phyloP scores from a whole-genome alignment of 2,113 vertebrate species.

The Tylochromis polylepis region DNA sequence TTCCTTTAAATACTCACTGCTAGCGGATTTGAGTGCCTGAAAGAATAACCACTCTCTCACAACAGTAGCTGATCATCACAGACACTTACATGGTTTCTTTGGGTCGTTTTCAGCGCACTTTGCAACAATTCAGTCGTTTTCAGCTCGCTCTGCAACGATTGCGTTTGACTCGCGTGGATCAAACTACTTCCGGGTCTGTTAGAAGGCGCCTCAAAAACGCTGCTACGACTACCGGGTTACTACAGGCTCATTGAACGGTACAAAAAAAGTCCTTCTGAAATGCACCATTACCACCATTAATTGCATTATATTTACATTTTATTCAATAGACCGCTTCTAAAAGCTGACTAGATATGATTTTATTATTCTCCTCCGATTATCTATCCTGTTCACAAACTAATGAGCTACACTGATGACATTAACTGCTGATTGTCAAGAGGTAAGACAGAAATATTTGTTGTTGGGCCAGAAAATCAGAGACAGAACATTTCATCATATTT shows the following conservation, averaged over 20 bases:
- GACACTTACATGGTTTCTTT: conserved; percentile 45
- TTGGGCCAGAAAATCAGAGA: not conserved
- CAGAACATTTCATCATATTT: not conserved
- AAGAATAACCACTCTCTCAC: accelerated
- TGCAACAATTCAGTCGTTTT: not conserved
- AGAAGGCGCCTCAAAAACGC: not conserved
- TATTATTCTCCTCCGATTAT: not conserved
- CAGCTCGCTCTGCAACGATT: not conserved
- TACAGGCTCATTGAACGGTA: not conserved
- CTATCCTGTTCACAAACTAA: not conserved
- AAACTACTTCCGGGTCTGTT: conserved; percentile 42
- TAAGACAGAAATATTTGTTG: not conserved
- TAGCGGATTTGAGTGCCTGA: accelerated
- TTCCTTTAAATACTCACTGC: not conserved
- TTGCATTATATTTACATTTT: not conserved
- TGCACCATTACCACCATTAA: not conserved
- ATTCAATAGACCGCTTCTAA: not conserved
- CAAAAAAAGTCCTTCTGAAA: not conserved
- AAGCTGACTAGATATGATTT: not conserved
- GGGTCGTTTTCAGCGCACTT: not conserved
- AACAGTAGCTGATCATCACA: accelerated
- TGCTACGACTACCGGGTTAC: conserved; percentile 33
- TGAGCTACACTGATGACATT: not conserved
- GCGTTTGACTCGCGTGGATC: not conserved
- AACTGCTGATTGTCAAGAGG: not conserved